A percentile compares a stretch with the other conserved stretches of the same genome.
These are phyloP conservation scores for Diaphora mendica DNA, from an alignment of 2,888 invertebrate species.

Conservation along the genomic window DNA sequence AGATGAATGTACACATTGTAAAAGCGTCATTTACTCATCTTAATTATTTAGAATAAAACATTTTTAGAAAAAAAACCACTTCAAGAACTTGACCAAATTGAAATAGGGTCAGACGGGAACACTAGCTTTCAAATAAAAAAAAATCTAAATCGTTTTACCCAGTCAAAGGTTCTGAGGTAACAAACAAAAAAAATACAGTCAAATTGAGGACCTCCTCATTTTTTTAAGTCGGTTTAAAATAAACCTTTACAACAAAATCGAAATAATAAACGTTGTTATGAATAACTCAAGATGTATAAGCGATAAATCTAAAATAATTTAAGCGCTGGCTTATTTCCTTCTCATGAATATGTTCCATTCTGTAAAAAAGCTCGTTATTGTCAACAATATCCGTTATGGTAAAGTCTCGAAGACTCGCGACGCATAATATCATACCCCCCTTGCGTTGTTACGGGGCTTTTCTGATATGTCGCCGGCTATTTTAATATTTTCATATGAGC, in stretches of 20 bases:
- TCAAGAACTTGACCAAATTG: too few relatives aligned
- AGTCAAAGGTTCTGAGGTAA: too few relatives aligned
- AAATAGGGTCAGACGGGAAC: too few relatives aligned
- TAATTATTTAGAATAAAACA: too few relatives aligned
- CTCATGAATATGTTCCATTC: constrained; percentile 36
- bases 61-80: too few relatives aligned
- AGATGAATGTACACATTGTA: neutral
- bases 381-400: constrained; percentile 52
- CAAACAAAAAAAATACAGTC: too few relatives aligned
- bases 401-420: constrained; percentile 48
- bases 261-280: neutral
- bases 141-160: too few relatives aligned
- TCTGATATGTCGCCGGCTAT: constrained; percentile 33
- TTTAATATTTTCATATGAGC: constrained; percentile 34
- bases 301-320: constrained; percentile 36
- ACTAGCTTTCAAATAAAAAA: too few relatives aligned
- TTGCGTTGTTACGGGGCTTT: constrained; percentile 45
- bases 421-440: constrained; percentile 44
- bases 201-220: too few relatives aligned
- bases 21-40: too few relatives aligned
- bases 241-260: neutral
- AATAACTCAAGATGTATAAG: constrained; percentile 14
- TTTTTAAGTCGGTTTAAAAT: neutral
- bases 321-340: constrained; percentile 39
- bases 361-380: constrained; percentile 52